Base-by-base conservation (phyloP, 2,797 vertebrate species). In the Rhinatrema bivittatum region DNA sequence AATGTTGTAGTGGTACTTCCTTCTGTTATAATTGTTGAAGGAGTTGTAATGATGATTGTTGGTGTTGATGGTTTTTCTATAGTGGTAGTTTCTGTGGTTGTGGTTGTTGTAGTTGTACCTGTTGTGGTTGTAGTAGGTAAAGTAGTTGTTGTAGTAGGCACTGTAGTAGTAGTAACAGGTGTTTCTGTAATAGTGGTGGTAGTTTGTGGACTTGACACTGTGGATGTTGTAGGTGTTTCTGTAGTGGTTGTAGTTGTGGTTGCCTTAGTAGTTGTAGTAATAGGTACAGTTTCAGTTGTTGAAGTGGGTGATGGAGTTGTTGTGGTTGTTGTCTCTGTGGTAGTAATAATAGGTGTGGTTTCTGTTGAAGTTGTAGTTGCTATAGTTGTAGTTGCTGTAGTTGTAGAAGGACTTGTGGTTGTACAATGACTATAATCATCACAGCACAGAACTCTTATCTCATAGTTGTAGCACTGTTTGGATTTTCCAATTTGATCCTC, bases 381-480 rank as follows among this genome's bases (percentile, higher is more conserved):
- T 13, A 5, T 10, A 4, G 13, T 11, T 10, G 10, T 12, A n/a
- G 22, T 25, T n/a, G n/a, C n/a, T n/a, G n/a, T n/a, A n/a, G n/a
- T 6, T 12, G 21, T 2, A 23, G 3, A 12, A 24, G 38, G 9
- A 14, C 38, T 20, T 11, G 35, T 32, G 32, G 28, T n/a, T n/a
- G n/a, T 24, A 8, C 25, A 26, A 16, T 32, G 12, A 21, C 35
- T 39, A 15, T 37, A 34, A 29, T 42, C 3, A 17, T 42, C 12
- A 32, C 88, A 92, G 44, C 87, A 91, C 5, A 39, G 39, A 1
- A 87, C 29, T 46, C 57, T 64, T 11, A 93, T 80, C 76, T 93
- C 75, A 6, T 88, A 92, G 29, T 91, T 80, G 4, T 38, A 11
- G 40, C 89, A 92, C 38, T 16, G 26, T 2, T 30, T 53, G 2